Conservation (phyloP, 35 echinoderm and acorn worm genomes). For the Eucidaris tribuloides region DNA sequence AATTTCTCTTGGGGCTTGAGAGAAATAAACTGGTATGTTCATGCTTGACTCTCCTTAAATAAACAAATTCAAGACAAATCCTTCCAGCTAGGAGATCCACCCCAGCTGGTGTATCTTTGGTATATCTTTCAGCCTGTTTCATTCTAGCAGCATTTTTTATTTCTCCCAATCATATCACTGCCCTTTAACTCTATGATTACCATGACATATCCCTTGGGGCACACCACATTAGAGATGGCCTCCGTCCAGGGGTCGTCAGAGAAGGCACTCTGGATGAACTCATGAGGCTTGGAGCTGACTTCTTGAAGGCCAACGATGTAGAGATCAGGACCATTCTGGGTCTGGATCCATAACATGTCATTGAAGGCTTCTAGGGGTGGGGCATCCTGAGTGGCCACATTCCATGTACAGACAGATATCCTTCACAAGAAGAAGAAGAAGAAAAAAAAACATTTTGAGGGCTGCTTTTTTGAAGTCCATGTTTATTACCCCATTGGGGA, state of each 20-base stretch:
- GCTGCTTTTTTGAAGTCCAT: too few species aligned
- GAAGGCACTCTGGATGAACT: constrained; percentile 75
- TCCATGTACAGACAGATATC: constrained; percentile 84
- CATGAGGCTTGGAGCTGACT: constrained; percentile 95
- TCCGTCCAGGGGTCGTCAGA: constrained; percentile 94
- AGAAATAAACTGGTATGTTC: too few species aligned
- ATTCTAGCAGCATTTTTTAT: too few species aligned
- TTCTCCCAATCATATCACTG: too few species aligned
- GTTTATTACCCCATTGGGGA: too few species aligned
- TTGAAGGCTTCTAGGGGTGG: constrained; percentile 53
- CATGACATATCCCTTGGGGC: constrained; percentile 72
- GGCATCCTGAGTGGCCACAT: constrained; percentile 88
- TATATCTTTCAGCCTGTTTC: too few species aligned
- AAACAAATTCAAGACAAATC: too few species aligned
- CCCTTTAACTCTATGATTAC: constrained; percentile 44
- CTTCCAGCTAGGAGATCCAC: too few species aligned
- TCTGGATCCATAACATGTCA: constrained; percentile 81
- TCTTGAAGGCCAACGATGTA: constrained; percentile 87
- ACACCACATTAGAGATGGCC: constrained; percentile 68
- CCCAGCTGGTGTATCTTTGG: too few species aligned
- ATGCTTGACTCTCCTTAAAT: too few species aligned
- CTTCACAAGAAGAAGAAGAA: constrained; percentile 38
- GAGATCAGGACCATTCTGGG: constrained; percentile 66
- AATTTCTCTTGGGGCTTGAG: too few species aligned
- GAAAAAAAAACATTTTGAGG: too few species aligned